These are phyloP conservation scores for Gyps fulvus DNA, from an alignment of 2,113 vertebrate genomes.

Conservation along the genomic window DNA sequence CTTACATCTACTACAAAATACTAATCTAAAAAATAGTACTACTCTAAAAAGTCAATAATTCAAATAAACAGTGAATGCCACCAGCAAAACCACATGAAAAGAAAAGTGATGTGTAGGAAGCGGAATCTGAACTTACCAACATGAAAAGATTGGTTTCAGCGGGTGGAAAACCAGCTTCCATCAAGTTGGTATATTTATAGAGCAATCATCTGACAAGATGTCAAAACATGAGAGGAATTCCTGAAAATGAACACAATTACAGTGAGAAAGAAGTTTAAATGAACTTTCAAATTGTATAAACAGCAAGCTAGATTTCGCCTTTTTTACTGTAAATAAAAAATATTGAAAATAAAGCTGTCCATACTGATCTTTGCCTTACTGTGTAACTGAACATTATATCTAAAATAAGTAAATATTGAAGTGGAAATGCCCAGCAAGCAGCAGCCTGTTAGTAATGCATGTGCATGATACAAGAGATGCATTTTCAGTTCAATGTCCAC, in stretches of 20 bases:
- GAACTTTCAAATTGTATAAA: background rate
- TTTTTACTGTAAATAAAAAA: background rate
- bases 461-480: background rate
- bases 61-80: background rate
- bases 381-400: background rate
- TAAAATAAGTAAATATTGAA: background rate
- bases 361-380: background rate
- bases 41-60: background rate
- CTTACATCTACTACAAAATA: background rate
- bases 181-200: background rate
- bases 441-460: background rate
- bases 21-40: background rate
- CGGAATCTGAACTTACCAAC: background rate
- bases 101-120: background rate
- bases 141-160: background rate
- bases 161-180: background rate
- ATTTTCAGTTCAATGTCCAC: background rate
- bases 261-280: background rate
- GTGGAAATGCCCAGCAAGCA: background rate
- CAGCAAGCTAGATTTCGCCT: background rate
- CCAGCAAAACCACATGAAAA: background rate
- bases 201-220: background rate
- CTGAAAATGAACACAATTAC: background rate
- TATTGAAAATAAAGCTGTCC: background rate
- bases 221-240: constrained; percentile 20